Evolutionary conservation across 2,797 vertebrate species (phyloP), one percentile per base, ranked within the genome.

Genomic region (Carapus acus): DNA sequence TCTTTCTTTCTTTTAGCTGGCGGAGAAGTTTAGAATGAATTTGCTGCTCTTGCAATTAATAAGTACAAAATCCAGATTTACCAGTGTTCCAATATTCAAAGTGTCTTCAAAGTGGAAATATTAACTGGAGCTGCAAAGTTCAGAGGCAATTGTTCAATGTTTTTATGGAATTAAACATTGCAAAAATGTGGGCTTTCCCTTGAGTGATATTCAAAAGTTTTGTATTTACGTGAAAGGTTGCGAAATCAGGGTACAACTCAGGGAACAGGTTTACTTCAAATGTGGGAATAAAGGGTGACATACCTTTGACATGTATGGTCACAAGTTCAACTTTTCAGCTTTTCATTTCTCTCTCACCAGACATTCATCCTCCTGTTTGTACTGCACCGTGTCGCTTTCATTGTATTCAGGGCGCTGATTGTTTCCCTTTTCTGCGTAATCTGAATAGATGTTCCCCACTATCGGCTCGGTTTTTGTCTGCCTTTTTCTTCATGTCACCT

Each of bases 61-160:
- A 86, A 85, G 68, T 79, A 65, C 84, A 81, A 84, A 86, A 87
- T 85, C 82, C 81, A 84, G 85, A 80, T 60, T 73, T 81, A 77
- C 75, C 74, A 74, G 71, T 79, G 76, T 79, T 84, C 74, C 65
- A 74, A 74, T 80, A 77, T 83, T 65, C 78, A n/a, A n/a, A n/a
- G n/a, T 61, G 69, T 82, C 86, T 90, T 88, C 86, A 88, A 87
- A 87, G 85, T 75, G 73, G 56, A 57, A 58, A 49, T 87, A 89
- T 88, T 87, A 83, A 88, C 79, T 65, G 57, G 68, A 72, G 76
- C 79, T 44, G 71, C 62, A 71, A 64, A 85, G 86, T 88, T 89
- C 85, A 90, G 88, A 89, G 82, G 79, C 85, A 89, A 86, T 89
- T 67, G 61, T 53, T 72, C 71, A 88, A 83, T 87, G 81, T 88